A percentile compares a stretch with the other conserved stretches of the same genome.
Evolutionary conservation across 2,888 invertebrate species (phyloP).

Genomic region (Blera fallax): DNA sequence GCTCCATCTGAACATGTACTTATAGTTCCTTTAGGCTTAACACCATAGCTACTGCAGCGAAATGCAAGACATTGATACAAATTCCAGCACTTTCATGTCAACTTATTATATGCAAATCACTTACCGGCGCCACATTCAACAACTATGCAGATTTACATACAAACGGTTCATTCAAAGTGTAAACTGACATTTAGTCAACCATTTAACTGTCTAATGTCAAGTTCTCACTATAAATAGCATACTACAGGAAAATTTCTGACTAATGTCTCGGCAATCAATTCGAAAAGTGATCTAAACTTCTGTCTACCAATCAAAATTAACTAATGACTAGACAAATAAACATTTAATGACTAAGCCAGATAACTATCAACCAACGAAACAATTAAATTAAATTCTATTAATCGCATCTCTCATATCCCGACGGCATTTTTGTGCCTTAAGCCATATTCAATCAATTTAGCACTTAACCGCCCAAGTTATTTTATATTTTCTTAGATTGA

Average conservation of each 20-base stretch:
- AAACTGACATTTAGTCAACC: conserved; percentile 16
- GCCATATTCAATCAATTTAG: conserved; percentile 61
- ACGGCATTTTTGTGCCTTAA: conserved; percentile 26
- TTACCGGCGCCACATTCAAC: conserved; percentile 5
- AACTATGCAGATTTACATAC: background rate
- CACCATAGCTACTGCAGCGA: no score
- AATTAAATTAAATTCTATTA: conserved; percentile 31
- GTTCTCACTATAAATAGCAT: conserved; percentile 1
- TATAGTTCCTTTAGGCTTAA: no score
- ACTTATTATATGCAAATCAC: background rate
- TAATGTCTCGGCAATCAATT: background rate
- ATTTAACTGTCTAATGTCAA: conserved; percentile 9
- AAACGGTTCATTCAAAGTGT: conserved; percentile 7
- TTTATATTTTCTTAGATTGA: conserved; percentile 19
- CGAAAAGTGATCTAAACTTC: background rate
- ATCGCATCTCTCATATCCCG: conserved; percentile 33
- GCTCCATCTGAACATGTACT: no score
- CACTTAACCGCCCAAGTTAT: conserved; percentile 45
- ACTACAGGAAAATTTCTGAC: background rate
- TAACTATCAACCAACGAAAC: conserved; percentile 1
- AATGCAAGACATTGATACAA: no score
- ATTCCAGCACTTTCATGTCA: no score
- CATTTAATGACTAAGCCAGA: conserved; percentile 20
- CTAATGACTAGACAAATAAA: conserved; percentile 34
- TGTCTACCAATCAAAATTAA: conserved; percentile 14